Base-by-base conservation (phyloP, 2,113 vertebrate species). In the Dinomys branickii region DNA sequence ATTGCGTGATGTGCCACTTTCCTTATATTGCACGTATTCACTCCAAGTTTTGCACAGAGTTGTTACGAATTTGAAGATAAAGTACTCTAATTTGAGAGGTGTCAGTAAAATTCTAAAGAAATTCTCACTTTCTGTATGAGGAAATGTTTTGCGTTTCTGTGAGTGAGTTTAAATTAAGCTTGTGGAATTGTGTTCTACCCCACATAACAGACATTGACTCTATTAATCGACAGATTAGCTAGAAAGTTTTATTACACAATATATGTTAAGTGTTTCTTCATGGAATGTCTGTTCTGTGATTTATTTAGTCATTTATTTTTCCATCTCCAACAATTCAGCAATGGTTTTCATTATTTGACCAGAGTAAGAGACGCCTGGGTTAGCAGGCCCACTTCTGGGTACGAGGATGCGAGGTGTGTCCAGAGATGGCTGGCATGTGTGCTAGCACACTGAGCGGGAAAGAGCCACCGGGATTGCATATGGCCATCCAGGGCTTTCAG, bases 281-380 rank as follows among this genome's bases (percentile, higher is more conserved):
- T n/a, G 11, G 12, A 73, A 24, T 30, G 41, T n/a, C 24, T 92
- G 12, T 30, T 86, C 87, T 67, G 3, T 96, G 14, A 38, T 81
- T 92, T 80, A 69, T n/a, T 94, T 33, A 83, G 7, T 47, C 5
- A 59, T 71, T 92, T 84, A 41, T 61, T 77, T 96, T 87, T 87
- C 67, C 8, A 88, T 30, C 10, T 92, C 33, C 61, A 94, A 47
- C 16, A 59, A 92, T 83, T 33, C 56, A 52, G 14, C 33, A 28
- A 50, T 14, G 6, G 41, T 47, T 47, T 30, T 30, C 17, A 35
- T 35, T 11, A 22, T 54, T 22, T 80, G 50, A 54, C 47, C 33
- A 54, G 5, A 80, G 4, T 52, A 54, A 80, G 77, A 20, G 30
- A 80, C 20, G 50, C 9, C 50, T 54, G 22, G 30, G 22, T 52